Evolutionary conservation across 2,797 vertebrate genomes (phyloP), one percentile per base, ranked within the genome.

Genomic region (Heliangelus exortis): DNA sequence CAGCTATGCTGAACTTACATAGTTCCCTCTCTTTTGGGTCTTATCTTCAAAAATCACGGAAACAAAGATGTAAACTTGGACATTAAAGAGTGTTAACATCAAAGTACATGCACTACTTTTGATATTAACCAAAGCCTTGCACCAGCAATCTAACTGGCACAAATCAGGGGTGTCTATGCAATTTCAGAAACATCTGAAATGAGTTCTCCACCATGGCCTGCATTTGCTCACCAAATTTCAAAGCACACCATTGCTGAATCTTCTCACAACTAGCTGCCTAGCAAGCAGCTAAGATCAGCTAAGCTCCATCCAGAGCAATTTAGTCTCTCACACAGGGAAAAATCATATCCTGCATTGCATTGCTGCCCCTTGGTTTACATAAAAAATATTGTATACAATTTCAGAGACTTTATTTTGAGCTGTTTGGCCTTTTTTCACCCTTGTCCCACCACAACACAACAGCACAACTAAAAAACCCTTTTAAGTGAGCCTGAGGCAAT

Each of bases 31-130:
- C 89, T 88, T 95, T 88, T 0, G 45, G 85, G 59, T 91, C 91
- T 92, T 87, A 93, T 86, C 95, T 95, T 95, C 92, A 96, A 96
- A 96, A 94, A 95, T 96, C 93, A 91, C 0, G 41, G 95, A 96
- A 95, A 96, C 91, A 94, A 97, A 95, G 92, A 94, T 88, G 84
- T 93, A 97, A 96, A 97, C 91, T 94, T 82, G 89, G 82, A 91
- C 92, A 93, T 93, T 95, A 95, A 96, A 96, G 94, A 90, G 23
- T 61, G 91, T 73, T 96, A 94, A 94, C 89, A 88, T 96, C 94
- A 96, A 96, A 97, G 93, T 21, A 84, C 54, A 71, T 5, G 45
- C 79, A 34, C 69, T 57, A 84, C 93, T 90, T 96, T 92, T 96
- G 79, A 95, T 96, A 96, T 91, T 93, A 97, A 91, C 73, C 89